Evolutionary conservation across 2,113 vertebrate species (phyloP).

Genomic region (Hemichromis elongatus): DNA sequence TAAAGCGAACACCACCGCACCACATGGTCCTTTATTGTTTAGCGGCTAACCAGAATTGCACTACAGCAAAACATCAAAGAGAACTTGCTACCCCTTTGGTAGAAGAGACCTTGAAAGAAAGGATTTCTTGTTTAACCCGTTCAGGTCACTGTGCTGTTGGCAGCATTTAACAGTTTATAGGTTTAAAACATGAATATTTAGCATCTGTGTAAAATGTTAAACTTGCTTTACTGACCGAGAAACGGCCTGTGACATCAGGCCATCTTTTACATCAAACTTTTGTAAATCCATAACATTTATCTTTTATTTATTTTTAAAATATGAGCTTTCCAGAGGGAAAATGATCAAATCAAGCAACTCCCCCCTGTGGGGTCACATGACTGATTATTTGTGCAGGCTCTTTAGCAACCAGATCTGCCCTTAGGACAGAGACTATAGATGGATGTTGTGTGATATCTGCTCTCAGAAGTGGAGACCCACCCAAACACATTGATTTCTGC

Average conservation of each 20-base stretch:
- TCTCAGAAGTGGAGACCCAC: background rate
- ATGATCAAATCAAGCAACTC: background rate
- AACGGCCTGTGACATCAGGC: background rate
- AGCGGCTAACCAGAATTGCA: conserved; percentile 29
- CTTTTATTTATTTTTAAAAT: background rate
- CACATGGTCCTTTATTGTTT: conserved; percentile 48
- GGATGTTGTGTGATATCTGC: background rate
- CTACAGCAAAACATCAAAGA: conserved; percentile 46
- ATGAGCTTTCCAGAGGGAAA: background rate
- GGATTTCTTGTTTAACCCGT: background rate
- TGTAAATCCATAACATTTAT: background rate
- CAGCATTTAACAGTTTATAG: background rate
- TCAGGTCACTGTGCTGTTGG: background rate
- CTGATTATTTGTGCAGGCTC: background rate
- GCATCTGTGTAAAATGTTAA: background rate
- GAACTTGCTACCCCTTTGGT: background rate
- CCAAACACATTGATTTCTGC: conserved; percentile 28
- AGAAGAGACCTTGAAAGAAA: background rate
- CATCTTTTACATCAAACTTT: background rate
- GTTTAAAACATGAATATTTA: background rate
- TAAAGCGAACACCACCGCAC: background rate
- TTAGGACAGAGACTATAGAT: conserved; percentile 20
- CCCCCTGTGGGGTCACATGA: background rate
- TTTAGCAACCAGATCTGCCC: background rate
- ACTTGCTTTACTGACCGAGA: background rate